These are phyloP conservation scores for Thymelicus acteon DNA, from an alignment of 2,888 invertebrate species.

Conservation along the genomic window DNA sequence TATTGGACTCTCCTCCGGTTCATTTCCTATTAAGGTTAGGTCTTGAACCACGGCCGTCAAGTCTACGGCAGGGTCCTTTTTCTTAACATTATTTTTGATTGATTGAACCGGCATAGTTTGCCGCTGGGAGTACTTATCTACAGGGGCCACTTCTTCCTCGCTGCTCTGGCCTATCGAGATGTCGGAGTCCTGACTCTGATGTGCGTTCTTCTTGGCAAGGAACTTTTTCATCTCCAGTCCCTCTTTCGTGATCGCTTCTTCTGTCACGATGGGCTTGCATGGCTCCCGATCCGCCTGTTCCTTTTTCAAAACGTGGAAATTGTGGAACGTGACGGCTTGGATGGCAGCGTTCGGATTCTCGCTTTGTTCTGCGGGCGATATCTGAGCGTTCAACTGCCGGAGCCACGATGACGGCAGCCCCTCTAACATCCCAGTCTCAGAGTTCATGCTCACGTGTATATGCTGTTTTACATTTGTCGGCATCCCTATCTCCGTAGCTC, in stretches of 20 bases:
- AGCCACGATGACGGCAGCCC: slow-evolving; percentile 95
- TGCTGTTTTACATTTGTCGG: slow-evolving; percentile 94
- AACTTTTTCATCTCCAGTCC: slow-evolving; percentile 92
- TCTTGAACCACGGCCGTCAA: slow-evolving; percentile 72
- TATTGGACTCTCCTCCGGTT: slow-evolving; percentile 84
- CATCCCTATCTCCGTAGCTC: slow-evolving; percentile 89
- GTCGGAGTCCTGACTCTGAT: slow-evolving; percentile 87
- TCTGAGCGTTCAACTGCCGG: slow-evolving; percentile 91
- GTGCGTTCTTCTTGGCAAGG: slow-evolving; percentile 89
- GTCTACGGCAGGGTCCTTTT: slow-evolving; percentile 71
- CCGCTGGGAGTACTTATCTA: slow-evolving; percentile 66
- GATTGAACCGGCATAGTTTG: slow-evolving; percentile 85
- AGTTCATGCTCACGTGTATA: slow-evolving; percentile 94
- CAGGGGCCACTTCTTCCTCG: slow-evolving; percentile 78
- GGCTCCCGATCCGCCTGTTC: slow-evolving; percentile 89
- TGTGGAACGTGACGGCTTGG: slow-evolving; percentile 95
- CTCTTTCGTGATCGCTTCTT: slow-evolving; percentile 92
- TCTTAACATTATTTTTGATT: slow-evolving; percentile 70
- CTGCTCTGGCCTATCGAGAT: slow-evolving; percentile 81
- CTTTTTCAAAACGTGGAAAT: slow-evolving; percentile 92
- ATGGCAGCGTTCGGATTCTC: slow-evolving; percentile 96
- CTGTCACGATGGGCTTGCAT: slow-evolving; percentile 93
- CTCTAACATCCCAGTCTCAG: slow-evolving; percentile 92
- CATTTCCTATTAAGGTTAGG: slow-evolving; percentile 72
- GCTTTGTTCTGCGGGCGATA: slow-evolving; percentile 93